These are phyloP conservation scores for Cheumatopsyche charites DNA, from an alignment of 1,140 invertebrate species.

Conservation along the genomic window DNA sequence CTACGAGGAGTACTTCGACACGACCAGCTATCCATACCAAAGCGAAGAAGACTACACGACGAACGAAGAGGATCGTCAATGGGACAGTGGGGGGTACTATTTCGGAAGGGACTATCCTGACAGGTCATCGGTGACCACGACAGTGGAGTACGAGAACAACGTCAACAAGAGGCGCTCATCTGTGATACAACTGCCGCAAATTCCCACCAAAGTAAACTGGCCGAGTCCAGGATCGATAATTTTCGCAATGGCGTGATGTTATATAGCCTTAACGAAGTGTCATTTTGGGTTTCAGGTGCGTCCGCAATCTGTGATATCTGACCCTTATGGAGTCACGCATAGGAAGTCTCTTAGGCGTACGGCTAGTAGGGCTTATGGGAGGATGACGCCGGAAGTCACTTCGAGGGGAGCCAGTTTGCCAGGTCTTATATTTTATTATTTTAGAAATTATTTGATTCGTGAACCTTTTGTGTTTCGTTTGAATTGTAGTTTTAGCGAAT, in stretches of 20 bases:
- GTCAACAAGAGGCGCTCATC: slow-evolving; percentile 60
- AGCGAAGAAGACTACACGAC: slow-evolving; percentile 64
- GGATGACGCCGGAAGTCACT: slow-evolving; percentile 43
- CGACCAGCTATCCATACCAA: slow-evolving; percentile 61
- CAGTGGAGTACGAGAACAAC: slow-evolving; percentile 50
- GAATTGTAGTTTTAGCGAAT: neutral
- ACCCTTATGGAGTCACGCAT: slow-evolving; percentile 35
- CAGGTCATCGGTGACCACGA: slow-evolving; percentile 52
- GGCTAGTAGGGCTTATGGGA: slow-evolving; percentile 40
- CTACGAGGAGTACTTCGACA: slow-evolving; percentile 64
- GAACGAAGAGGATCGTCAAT: slow-evolving; percentile 71
- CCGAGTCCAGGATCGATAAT: neutral
- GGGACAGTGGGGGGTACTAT: slow-evolving; percentile 70
- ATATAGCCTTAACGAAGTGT: too few relatives aligned
- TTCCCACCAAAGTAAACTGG: slow-evolving; percentile 55
- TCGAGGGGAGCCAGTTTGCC: slow-evolving; percentile 47
- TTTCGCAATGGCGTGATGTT: too few relatives aligned
- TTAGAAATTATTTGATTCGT: neutral
- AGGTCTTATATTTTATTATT: slow-evolving; percentile 31
- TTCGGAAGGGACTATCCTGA: slow-evolving; percentile 55
- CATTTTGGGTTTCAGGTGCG: slow-evolving; percentile 37
- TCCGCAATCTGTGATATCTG: slow-evolving; percentile 48
- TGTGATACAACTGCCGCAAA: slow-evolving; percentile 59
- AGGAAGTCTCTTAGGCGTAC: slow-evolving; percentile 37
- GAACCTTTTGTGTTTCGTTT: slow-evolving; percentile 9